These are phyloP conservation scores for Urocyon cinereoargenteus DNA, from an alignment of 2,797 vertebrate genomes.

Conservation along the genomic window DNA sequence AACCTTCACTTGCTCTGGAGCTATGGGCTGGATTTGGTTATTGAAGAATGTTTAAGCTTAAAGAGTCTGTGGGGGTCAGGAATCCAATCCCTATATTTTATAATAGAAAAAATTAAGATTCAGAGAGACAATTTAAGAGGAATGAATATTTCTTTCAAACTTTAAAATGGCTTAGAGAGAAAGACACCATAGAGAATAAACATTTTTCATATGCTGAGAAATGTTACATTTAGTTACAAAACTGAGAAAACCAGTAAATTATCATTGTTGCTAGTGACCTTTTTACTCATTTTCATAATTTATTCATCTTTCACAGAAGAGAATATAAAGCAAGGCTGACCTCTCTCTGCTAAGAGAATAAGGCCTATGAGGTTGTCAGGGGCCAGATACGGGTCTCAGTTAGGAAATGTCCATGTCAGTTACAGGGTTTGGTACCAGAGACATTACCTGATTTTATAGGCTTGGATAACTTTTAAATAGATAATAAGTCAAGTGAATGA, in stretches of 20 bases:
- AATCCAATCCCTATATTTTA: constrained; percentile 44
- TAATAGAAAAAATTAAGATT: constrained; percentile 31
- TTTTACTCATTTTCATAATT: constrained; percentile 15
- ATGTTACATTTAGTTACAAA: constrained; percentile 51
- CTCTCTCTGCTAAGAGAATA: not conserved
- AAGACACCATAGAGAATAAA: constrained; percentile 12
- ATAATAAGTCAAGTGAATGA: not conserved
- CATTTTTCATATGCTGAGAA: not conserved
- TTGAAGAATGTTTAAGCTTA: not conserved
- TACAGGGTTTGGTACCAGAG: not conserved
- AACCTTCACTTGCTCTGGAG: not conserved
- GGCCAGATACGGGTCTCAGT: not conserved
- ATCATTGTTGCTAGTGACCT: not conserved
- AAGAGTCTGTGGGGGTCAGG: not conserved
- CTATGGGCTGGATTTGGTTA: not conserved
- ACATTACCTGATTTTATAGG: not conserved
- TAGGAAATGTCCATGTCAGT: not conserved
- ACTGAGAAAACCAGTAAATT: constrained; percentile 24
- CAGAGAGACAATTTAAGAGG: constrained; percentile 12
- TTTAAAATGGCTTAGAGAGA: constrained; percentile 55
- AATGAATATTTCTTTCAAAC: constrained; percentile 53
- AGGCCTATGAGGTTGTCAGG: too few relatives aligned
- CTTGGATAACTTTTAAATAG: not conserved
- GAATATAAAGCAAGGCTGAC: not conserved
- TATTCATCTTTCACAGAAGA: not conserved